A percentile compares a stretch with the other conserved stretches of the same genome.
Conservation (phyloP, 2,797 vertebrate genomes). For the Chloroceryle amazona region DNA sequence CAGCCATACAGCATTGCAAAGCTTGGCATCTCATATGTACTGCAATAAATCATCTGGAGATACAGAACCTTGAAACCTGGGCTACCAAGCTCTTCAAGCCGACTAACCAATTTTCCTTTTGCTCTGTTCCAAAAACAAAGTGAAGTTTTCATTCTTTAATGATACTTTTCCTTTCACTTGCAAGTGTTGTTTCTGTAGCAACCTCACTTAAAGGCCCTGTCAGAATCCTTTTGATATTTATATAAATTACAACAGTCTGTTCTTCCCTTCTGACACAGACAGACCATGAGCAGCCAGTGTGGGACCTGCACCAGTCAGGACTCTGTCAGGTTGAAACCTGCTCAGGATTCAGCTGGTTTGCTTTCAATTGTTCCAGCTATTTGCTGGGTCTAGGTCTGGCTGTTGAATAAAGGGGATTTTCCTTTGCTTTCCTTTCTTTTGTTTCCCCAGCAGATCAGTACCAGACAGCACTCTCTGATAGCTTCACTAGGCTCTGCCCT, state of each 20-base stretch:
- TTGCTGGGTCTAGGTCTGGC: background rate
- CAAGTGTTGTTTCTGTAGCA: conserved; percentile 21
- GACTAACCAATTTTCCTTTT: conserved; percentile 45
- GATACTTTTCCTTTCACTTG: background rate
- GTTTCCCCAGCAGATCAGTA: background rate
- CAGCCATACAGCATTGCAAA: background rate
- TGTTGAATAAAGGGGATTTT: background rate
- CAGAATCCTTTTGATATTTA: conserved; percentile 49
- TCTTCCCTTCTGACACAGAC: conserved; percentile 29
- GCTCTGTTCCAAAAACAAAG: conserved; percentile 31
- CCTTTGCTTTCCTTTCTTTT: background rate
- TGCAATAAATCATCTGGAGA: background rate
- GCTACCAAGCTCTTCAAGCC: background rate
- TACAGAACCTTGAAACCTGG: background rate
- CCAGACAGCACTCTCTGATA: background rate
- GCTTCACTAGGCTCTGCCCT: background rate
- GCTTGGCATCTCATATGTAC: background rate
- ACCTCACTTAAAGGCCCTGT: conserved; percentile 38
- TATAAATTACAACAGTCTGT: conserved; percentile 33
- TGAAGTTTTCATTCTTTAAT: conserved; percentile 17
- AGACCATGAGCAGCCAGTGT: background rate
- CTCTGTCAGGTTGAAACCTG: background rate
- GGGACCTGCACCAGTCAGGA: background rate
- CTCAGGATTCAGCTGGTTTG: conserved; percentile 17
- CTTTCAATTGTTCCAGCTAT: conserved; percentile 10